phyloP scores from a whole-genome alignment of 2,113 vertebrate genomes.

The Hipposideros armiger region DNA sequence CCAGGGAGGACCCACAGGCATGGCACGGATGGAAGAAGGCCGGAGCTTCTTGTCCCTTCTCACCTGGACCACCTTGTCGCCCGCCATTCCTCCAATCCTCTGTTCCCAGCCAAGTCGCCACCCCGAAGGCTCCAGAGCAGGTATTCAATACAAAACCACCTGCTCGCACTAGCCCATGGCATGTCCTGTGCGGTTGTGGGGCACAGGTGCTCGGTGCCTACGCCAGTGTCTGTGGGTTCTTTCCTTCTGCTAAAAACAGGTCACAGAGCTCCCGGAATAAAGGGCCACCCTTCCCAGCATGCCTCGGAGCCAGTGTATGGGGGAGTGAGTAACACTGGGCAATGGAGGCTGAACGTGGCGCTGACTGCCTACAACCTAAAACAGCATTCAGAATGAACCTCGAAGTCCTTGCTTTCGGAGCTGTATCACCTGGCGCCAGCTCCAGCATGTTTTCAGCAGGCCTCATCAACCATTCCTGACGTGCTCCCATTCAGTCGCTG shows the following conservation, averaged over 20 bases:
- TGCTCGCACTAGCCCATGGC: too few relatives aligned
- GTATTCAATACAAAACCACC: neutral
- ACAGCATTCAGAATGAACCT: neutral
- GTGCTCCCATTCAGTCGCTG: accelerated
- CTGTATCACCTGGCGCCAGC: neutral
- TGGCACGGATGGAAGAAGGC: too few relatives aligned
- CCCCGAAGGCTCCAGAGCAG: neutral
- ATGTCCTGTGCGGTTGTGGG: too few relatives aligned
- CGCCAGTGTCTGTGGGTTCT: neutral
- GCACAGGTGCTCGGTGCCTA: neutral
- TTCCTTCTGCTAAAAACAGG: neutral
- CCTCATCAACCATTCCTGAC: neutral
- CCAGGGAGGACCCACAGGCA: too few relatives aligned
- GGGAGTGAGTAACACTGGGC: neutral
- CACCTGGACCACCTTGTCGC: neutral
- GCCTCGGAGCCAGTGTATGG: neutral
- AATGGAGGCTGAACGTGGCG: neutral
- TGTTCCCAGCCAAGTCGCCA: neutral
- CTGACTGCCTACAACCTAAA: neutral
- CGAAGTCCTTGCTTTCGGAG: neutral
- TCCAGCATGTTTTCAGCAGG: neutral
- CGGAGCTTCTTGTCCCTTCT: too few relatives aligned
- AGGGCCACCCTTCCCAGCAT: neutral
- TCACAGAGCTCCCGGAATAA: too few relatives aligned
- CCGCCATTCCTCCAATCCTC: neutral